phyloP scores from a whole-genome alignment of 2,113 vertebrate species.

The Nyctibius bracteatus region DNA sequence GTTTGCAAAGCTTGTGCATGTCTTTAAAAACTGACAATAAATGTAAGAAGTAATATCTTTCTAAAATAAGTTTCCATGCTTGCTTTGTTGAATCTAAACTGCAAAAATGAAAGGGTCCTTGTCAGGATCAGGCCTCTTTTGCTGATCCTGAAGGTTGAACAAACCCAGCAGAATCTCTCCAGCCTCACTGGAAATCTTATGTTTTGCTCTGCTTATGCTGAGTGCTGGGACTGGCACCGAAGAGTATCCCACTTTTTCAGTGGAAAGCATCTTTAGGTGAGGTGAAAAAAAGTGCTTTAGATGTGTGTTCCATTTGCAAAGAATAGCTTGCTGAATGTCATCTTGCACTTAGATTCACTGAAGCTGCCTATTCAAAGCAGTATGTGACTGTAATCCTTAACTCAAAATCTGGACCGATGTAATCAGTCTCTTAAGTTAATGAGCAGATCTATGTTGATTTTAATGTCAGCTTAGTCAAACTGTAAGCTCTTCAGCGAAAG shows the following conservation, averaged over 20 bases:
- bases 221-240: not conserved
- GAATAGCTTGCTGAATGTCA: conserved; percentile 39
- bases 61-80: not conserved
- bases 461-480: conserved; percentile 17
- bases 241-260: not conserved
- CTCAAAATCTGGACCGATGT: not conserved
- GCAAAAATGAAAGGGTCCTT: not conserved
- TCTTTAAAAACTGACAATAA: not conserved
- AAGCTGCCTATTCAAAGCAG: not conserved
- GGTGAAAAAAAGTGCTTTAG: not conserved
- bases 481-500: conserved; percentile 1
- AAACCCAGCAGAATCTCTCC: not conserved
- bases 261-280: not conserved
- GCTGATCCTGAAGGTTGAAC: not conserved
- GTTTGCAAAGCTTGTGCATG: not conserved
- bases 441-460: not conserved
- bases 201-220: not conserved
- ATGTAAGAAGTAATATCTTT: not conserved
- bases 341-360: not conserved
- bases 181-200: not conserved
- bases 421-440: conserved; percentile 9
- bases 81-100: not conserved
- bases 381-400: not conserved
- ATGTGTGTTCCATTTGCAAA: not conserved
- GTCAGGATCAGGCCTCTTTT: not conserved